Evolutionary conservation across 1,140 invertebrate species (phyloP).

Genomic region (Zaprionus ornatus): DNA sequence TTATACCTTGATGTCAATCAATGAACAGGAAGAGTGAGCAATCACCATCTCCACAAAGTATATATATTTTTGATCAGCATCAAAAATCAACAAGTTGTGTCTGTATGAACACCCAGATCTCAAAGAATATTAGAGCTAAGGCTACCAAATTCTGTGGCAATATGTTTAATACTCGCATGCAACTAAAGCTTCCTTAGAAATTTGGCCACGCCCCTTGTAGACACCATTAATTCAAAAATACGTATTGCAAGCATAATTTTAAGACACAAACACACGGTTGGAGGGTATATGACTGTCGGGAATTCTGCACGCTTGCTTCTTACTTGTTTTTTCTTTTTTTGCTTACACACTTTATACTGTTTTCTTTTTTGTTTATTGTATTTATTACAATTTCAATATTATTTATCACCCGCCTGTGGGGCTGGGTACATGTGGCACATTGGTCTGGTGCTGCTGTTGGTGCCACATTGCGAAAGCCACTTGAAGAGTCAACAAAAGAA

Average conservation of each 20-base stretch:
- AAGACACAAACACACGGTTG: background rate
- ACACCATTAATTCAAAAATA: no score
- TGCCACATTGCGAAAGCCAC: slow-evolving; percentile 54
- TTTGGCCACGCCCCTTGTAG: no score
- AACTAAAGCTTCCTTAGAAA: no score
- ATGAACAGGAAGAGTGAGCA: no score
- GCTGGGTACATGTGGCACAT: slow-evolving; percentile 11
- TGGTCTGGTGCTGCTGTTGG: slow-evolving; percentile 27
- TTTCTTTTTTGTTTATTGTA: slow-evolving; percentile 66
- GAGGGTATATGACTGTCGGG: background rate
- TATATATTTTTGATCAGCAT: background rate
- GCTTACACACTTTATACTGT: slow-evolving; percentile 16
- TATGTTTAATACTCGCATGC: no score
- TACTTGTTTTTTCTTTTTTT: slow-evolving; percentile 4
- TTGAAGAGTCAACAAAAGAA: slow-evolving; percentile 38
- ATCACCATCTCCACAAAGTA: accelerated
- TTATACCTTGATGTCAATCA: no score
- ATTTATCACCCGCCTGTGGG: slow-evolving; percentile 55
- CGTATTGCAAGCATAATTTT: no score
- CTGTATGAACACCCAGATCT: background rate
- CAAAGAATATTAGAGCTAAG: background rate
- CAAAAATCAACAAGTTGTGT: background rate
- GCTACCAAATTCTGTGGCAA: background rate
- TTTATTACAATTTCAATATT: slow-evolving; percentile 81
- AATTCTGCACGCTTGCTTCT: background rate